Evolutionary conservation across 2,113 vertebrate species (phyloP), one percentile per base, ranked within the genome.

Genomic region (Ochotona curzoniae): DNA sequence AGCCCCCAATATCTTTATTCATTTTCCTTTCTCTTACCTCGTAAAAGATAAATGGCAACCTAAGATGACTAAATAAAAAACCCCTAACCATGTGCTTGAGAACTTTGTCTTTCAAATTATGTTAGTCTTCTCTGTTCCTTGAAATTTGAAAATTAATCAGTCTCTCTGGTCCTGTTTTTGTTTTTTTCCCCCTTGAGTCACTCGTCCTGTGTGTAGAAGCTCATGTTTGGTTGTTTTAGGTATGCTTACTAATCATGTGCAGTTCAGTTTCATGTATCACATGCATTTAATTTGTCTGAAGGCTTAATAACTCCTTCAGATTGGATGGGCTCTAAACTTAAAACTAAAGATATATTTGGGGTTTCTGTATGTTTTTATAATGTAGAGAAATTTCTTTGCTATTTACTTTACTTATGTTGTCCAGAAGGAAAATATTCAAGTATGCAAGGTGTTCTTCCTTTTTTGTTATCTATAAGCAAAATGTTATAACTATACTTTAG

Each of bases 91-190:
- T 54, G 69, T 57, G 57, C 38, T 54, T 90, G n/a, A 21, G 23
- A 80, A 28, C 51, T 83, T 91, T 78, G n/a, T 47, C 67, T 85
- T 93, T 96, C 69, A 69, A 61, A 93, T 69, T 91, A 15, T 83
- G 30, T 47, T 51, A 70, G 25, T 87, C 18, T 47, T 79, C 32
- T 74, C 85, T 49, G n/a, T 20, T 28, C 4, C 32, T 90, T 67
- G 23, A 63, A 17, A 35, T 89, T 85, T 83, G 70, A 89, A 78
- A 87, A 21, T 93, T 32, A 57, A 57, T 74, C 14, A 9, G 3
- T 51, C 12, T 85, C n/a, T 82, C 47, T 81, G 63, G 12, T 71
- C 63, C 7, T 71, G 12, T 35, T n/a, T 76, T 12, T 75, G 14
- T n/a, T 15, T 8, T 18, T 23, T 25, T n/a, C 4, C 4, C 1